phyloP scores from a whole-genome alignment of 2,113 vertebrate species.

The Ammodytes marinus region DNA sequence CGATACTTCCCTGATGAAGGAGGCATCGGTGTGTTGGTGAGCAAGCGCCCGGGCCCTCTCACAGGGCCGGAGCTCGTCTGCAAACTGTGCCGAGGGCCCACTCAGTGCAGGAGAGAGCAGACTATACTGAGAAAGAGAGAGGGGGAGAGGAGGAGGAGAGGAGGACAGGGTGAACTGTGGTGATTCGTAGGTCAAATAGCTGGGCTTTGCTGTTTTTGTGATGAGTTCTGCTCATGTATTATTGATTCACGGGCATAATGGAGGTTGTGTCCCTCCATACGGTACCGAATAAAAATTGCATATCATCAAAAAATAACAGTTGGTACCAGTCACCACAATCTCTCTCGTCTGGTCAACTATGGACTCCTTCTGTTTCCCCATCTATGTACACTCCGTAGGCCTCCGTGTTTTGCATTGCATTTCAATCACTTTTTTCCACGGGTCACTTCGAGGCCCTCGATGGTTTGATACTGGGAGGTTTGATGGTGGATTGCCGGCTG shows the following conservation, averaged over 20 bases:
- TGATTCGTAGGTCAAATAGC: slow-evolving; percentile 65
- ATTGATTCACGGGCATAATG: slow-evolving; percentile 73
- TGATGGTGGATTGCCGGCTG: slow-evolving; percentile 1
- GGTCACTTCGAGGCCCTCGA: background rate
- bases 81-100: slow-evolving; percentile 55
- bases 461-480: background rate
- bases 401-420: slow-evolving; percentile 17
- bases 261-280: slow-evolving; percentile 70
- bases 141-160: slow-evolving; percentile 5
- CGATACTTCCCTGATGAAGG: slow-evolving; percentile 83
- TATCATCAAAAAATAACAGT: slow-evolving; percentile 70
- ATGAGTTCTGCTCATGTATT: slow-evolving; percentile 76
- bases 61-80: slow-evolving; percentile 50
- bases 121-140: slow-evolving; percentile 33
- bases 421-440: slow-evolving; percentile 14
- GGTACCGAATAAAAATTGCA: slow-evolving; percentile 67
- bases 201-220: slow-evolving; percentile 67
- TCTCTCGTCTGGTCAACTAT: slow-evolving; percentile 34
- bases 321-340: slow-evolving; percentile 56
- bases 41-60: slow-evolving; percentile 42
- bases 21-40: slow-evolving; percentile 55
- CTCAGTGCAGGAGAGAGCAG: slow-evolving; percentile 44
- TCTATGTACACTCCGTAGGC: slow-evolving; percentile 17
- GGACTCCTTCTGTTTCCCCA: slow-evolving; percentile 31
- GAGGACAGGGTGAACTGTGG: slow-evolving; percentile 43